Conservation (phyloP, 2,113 vertebrate species). For the Melozone crissalis region DNA sequence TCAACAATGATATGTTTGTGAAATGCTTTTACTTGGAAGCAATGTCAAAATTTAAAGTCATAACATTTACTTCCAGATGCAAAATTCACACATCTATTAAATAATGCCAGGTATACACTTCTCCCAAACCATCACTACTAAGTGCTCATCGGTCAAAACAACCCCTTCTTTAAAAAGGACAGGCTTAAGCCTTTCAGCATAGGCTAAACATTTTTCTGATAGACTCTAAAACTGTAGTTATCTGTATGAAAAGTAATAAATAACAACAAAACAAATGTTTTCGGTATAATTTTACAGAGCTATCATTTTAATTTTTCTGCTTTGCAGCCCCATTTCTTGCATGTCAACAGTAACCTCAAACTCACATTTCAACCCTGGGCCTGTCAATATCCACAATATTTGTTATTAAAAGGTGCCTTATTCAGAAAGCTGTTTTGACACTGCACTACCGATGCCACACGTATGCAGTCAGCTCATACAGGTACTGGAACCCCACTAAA, state of each 20-base stretch:
- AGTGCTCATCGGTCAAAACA: background rate
- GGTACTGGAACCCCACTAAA: background rate
- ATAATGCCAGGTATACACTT: background rate
- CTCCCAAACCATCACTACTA: background rate
- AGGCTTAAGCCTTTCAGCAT: background rate
- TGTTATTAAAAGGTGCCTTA: background rate
- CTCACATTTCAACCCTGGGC: background rate
- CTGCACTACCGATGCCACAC: rapidly evolving
- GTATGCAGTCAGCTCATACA: rapidly evolving
- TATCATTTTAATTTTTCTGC: background rate
- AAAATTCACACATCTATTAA: background rate
- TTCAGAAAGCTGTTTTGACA: background rate
- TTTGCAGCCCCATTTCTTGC: background rate
- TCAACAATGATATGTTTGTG: background rate
- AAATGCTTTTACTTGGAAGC: background rate
- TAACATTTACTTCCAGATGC: background rate
- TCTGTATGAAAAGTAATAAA: background rate
- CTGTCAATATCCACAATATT: background rate
- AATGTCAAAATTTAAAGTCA: background rate
- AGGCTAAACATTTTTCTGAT: background rate
- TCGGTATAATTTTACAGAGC: background rate
- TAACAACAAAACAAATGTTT: background rate
- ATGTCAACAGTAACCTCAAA: background rate
- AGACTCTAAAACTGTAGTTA: background rate
- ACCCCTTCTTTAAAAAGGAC: background rate